phyloP scores from a whole-genome alignment of 2,113 vertebrate species.

The Psammodynastes pulverulentus region DNA sequence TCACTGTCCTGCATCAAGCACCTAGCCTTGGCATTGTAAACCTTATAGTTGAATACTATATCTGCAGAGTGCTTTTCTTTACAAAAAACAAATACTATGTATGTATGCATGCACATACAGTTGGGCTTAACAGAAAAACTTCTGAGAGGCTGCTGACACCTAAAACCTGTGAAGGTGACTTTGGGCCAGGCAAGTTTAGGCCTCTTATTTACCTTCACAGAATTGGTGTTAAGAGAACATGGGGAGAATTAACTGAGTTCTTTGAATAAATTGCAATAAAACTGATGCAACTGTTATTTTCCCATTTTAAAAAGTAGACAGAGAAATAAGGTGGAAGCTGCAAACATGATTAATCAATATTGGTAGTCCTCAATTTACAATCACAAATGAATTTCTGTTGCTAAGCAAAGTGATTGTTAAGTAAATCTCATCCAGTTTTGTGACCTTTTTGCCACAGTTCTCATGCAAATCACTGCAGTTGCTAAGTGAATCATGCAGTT shows the following conservation, averaged over 20 bases:
- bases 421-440: neutral
- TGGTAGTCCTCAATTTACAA: neutral
- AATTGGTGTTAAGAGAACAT: neutral
- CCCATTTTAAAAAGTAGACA: neutral
- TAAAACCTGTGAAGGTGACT: neutral
- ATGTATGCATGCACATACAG: neutral
- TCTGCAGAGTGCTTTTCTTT: neutral
- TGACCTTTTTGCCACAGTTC: neutral
- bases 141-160: neutral
- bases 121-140: neutral
- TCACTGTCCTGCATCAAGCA: neutral
- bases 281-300: neutral
- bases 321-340: neutral
- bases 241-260: neutral
- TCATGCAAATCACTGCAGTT: neutral
- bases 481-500: neutral
- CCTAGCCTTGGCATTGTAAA: neutral
- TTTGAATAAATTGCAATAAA: neutral
- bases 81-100: neutral
- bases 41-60: neutral
- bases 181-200: neutral
- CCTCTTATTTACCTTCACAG: neutral
- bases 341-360: neutral
- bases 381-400: neutral
- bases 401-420: neutral